Percentiles rank a stretch among this genome's conserved stretches.
phyloP scores from a whole-genome alignment of 2,888 invertebrate genomes.

The Campoplex capitator region DNA sequence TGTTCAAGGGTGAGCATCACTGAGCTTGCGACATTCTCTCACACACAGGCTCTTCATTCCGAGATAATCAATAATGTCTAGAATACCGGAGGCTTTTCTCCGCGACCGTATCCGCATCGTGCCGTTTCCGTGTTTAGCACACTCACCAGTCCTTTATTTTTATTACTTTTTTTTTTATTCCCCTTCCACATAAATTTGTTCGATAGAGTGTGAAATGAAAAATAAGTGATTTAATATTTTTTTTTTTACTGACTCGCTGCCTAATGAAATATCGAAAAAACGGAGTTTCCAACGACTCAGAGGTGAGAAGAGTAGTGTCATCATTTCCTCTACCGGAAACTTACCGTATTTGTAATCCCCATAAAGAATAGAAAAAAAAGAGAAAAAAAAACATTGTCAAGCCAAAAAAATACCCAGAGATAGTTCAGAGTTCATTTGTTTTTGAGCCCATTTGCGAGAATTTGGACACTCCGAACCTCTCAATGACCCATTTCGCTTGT shows the following conservation, averaged over 20 bases:
- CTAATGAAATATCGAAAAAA: background rate
- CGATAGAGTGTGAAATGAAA: background rate
- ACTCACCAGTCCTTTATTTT: slow-evolving; percentile 45
- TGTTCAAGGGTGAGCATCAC: slow-evolving; percentile 49
- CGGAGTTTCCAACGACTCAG: slow-evolving; percentile 35
- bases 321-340: slow-evolving; percentile 35
- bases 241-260: slow-evolving; percentile 1
- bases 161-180: slow-evolving; percentile 27
- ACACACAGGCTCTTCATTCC: slow-evolving; percentile 39
- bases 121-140: slow-evolving; percentile 49
- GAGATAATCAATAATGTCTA: slow-evolving; percentile 67
- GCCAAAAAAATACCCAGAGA: background rate
- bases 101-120: slow-evolving; percentile 43
- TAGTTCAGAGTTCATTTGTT: background rate
- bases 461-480: background rate
- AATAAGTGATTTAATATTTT: background rate
- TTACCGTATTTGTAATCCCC: slow-evolving; percentile 2
- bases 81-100: slow-evolving; percentile 59
- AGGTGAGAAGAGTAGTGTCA: slow-evolving; percentile 61
- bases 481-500: background rate
- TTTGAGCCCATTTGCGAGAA: background rate
- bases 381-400: background rate
- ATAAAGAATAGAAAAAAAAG: background rate
- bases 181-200: slow-evolving; percentile 5
- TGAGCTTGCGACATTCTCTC: slow-evolving; percentile 56